These are phyloP conservation scores for Periophthalmodon schlosseri DNA, from an alignment of 2,113 vertebrate genomes.

Conservation along the genomic window DNA sequence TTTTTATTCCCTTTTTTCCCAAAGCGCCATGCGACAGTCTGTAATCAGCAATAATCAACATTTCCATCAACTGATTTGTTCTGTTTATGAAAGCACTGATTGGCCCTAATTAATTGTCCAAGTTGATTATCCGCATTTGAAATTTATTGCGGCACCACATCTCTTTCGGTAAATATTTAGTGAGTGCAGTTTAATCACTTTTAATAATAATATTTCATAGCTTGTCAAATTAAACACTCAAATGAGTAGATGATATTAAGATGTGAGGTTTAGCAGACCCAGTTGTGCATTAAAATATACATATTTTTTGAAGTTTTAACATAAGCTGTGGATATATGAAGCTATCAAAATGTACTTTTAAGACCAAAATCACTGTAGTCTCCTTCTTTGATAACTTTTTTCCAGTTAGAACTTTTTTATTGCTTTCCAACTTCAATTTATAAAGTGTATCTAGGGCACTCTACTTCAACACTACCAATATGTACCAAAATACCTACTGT, in stretches of 20 bases:
- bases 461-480: conserved; percentile 2
- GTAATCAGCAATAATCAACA: conserved; percentile 63
- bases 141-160: not conserved
- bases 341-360: not conserved
- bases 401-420: conserved; percentile 6
- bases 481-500: conserved; percentile 3
- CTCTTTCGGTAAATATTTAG: conserved; percentile 8
- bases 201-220: not conserved
- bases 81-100: conserved; percentile 56
- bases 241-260: conserved; percentile 1
- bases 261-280: not conserved
- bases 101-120: conserved; percentile 50
- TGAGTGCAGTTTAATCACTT: not conserved
- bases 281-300: not conserved
- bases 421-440: conserved; percentile 3
- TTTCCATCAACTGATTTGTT: conserved; percentile 50
- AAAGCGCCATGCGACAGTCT: conserved; percentile 1
- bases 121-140: conserved; percentile 37
- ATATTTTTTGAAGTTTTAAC: not conserved
- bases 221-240: conserved; percentile 5
- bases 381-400: not conserved
- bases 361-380: not conserved
- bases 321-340: not conserved
- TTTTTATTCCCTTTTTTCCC: not conserved
- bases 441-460: conserved; percentile 15